These are phyloP conservation scores for Leptoclinus maculatus DNA, from an alignment of 2,797 vertebrate species.

Conservation along the genomic window DNA sequence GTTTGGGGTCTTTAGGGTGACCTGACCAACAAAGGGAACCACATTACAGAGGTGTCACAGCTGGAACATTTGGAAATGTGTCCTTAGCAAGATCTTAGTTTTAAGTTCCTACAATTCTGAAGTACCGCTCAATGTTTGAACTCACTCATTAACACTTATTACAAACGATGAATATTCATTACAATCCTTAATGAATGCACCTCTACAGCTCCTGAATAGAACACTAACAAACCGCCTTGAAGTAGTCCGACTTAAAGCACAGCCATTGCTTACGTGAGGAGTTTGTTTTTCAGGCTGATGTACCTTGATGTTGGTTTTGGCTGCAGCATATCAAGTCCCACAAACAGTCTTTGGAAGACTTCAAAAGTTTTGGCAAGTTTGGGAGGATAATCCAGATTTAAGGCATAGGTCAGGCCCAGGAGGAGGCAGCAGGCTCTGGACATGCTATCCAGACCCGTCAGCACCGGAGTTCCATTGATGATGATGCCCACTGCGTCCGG, in stretches of 20 bases:
- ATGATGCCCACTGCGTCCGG: constrained; percentile 47
- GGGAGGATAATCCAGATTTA: constrained; percentile 40
- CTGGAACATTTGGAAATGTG: background rate
- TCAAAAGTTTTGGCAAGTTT: constrained; percentile 37
- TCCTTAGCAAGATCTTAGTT: no score
- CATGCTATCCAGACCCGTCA: constrained; percentile 22
- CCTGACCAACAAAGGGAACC: background rate
- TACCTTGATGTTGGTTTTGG: constrained; percentile 9
- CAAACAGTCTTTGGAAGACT: constrained; percentile 46
- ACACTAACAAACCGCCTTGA: background rate
- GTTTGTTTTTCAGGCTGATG: constrained; percentile 31
- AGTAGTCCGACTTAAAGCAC: background rate
- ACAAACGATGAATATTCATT: background rate
- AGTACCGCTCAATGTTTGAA: background rate
- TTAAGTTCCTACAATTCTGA: background rate
- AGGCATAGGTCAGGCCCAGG: constrained; percentile 21
- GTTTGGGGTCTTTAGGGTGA: background rate
- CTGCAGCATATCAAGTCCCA: constrained; percentile 28
- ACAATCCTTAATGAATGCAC: background rate
- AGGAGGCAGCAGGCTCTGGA: constrained; percentile 38
- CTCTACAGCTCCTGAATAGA: background rate
- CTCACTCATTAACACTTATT: background rate
- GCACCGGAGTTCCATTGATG: constrained; percentile 39
- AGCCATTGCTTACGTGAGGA: background rate
- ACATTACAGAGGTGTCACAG: background rate